Conservation (phyloP, 2,888 invertebrate genomes). For the Ctena decussata region DNA sequence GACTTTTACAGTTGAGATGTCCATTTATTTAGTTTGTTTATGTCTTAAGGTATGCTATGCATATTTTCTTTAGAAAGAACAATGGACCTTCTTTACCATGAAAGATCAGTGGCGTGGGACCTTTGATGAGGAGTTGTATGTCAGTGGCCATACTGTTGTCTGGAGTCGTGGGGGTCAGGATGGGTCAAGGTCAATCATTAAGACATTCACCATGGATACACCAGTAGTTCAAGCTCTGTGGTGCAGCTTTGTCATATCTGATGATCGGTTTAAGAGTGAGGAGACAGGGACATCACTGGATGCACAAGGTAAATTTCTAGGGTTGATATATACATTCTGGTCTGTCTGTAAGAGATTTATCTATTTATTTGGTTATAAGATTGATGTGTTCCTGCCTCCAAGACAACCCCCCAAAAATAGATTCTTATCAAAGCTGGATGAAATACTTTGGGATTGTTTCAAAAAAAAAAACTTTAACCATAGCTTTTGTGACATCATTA, state of each 20-base stretch:
- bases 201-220: slow-evolving; percentile 94
- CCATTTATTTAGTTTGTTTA: too few species aligned
- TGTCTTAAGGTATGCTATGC: too few species aligned
- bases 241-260: slow-evolving; percentile 1
- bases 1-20: too few species aligned
- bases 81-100: slow-evolving; percentile 74
- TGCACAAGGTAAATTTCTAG: not conserved
- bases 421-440: too few species aligned
- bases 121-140: slow-evolving; percentile 95
- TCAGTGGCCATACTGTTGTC: slow-evolving; percentile 94
- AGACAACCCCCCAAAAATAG: too few species aligned
- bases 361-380: too few species aligned
- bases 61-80: slow-evolving; percentile 75
- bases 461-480: too few species aligned
- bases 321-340: too few species aligned
- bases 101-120: slow-evolving; percentile 39
- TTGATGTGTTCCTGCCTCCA: too few species aligned
- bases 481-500: too few species aligned
- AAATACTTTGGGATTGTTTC: too few species aligned
- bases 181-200: slow-evolving; percentile 87
- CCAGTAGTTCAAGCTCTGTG: slow-evolving; percentile 90
- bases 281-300: slow-evolving; percentile 56
- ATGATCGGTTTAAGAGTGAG: slow-evolving; percentile 54
- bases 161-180: slow-evolving; percentile 89
- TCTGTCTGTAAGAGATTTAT: too few species aligned